Evolutionary conservation across 2,113 vertebrate genomes (phyloP).

Genomic region (Melanerpes formicivorus): DNA sequence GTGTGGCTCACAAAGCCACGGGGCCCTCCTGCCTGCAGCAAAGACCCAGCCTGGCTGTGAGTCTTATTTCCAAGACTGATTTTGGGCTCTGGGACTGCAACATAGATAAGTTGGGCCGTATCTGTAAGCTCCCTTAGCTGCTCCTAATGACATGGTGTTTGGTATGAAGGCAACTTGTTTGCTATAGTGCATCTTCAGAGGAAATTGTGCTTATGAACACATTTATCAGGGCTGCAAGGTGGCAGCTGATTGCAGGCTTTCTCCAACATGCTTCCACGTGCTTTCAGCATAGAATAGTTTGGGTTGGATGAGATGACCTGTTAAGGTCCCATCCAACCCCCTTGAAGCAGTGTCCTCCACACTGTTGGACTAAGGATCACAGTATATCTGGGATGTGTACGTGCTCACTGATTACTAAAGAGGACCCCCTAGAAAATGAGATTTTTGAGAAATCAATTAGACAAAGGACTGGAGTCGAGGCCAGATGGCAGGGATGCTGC

Average conservation of each 20-base stretch:
- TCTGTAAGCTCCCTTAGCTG: neutral
- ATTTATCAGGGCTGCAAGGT: neutral
- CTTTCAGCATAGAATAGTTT: neutral
- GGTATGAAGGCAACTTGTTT: neutral
- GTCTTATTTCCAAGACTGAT: neutral
- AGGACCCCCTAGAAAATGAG: neutral
- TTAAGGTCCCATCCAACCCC: no score
- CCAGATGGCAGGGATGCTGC: conserved; percentile 71
- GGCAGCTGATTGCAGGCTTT: neutral
- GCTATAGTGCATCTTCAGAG: neutral
- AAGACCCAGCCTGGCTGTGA: neutral
- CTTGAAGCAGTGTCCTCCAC: neutral
- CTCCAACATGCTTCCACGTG: accelerated
- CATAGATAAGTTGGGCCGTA: accelerated
- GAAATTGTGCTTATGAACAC: neutral
- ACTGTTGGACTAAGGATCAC: accelerated
- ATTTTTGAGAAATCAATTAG: conserved; percentile 58
- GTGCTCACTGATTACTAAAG: neutral
- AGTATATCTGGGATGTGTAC: accelerated
- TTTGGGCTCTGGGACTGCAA: neutral
- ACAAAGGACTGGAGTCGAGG: neutral
- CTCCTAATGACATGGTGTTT: neutral
- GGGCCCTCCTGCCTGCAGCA: conserved; percentile 8
- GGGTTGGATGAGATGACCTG: no score
- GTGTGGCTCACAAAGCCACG: conserved; percentile 40